Evolutionary conservation across 2,888 invertebrate genomes (phyloP).

Genomic region (Miltochrista miniata): DNA sequence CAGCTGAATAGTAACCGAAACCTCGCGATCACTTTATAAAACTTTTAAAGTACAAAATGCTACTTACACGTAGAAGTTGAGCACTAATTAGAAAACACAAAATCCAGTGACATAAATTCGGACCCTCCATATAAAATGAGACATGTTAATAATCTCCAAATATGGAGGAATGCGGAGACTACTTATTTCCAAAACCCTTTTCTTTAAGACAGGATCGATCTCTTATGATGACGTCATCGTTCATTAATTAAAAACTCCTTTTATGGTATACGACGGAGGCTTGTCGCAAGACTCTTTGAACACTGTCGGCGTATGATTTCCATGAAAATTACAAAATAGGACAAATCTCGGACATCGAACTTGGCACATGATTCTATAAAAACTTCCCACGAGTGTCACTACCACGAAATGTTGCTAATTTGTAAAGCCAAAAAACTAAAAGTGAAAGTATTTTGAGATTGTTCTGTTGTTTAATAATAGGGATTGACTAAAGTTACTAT

Average conservation of each 20-base stretch:
- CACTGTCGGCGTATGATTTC: constrained; percentile 41
- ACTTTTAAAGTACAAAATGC: too few relatives aligned
- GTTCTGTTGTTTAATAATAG: neutral
- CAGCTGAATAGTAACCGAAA: too few relatives aligned
- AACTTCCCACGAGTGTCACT: constrained; percentile 45
- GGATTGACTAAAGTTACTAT: neutral
- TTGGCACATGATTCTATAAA: constrained; percentile 40
- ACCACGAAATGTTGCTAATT: constrained; percentile 36
- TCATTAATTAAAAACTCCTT: constrained; percentile 46
- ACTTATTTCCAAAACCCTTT: neutral
- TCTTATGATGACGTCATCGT: constrained; percentile 25
- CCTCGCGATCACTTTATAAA: too few relatives aligned
- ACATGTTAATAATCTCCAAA: too few relatives aligned
- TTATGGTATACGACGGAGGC: constrained; percentile 52
- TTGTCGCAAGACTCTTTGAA: constrained; percentile 35
- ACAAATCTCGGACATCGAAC: constrained; percentile 40
- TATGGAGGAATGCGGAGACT: too few relatives aligned
- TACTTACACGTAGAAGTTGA: too few relatives aligned
- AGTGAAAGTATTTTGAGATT: neutral
- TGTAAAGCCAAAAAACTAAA: constrained; percentile 14
- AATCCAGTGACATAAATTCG: too few relatives aligned
- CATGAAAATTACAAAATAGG: constrained; percentile 40
- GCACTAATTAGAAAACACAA: too few relatives aligned
- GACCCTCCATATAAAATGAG: too few relatives aligned
- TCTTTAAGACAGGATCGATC: neutral